phyloP scores from a whole-genome alignment of 2,888 invertebrate species.

The Rhabditophanes sp. region DNA sequence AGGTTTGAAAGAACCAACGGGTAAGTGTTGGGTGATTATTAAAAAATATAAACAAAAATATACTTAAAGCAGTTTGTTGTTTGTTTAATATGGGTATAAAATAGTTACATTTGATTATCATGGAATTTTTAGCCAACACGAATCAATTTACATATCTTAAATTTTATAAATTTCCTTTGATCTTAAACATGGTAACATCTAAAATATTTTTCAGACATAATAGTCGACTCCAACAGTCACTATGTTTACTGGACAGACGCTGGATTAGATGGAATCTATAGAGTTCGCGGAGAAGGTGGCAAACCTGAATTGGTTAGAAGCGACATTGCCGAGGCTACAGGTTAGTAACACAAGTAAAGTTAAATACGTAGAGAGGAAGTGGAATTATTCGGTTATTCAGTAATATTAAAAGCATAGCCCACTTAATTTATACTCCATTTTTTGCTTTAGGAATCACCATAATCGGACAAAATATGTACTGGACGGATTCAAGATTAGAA shows the following conservation, averaged over 20 bases:
- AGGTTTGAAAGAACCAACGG: conserved; percentile 33
- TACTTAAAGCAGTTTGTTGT: too few species aligned
- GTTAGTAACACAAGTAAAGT: neutral
- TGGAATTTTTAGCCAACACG: too few species aligned
- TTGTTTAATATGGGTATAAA: too few species aligned
- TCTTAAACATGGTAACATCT: conserved; percentile 27
- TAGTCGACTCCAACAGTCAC: conserved; percentile 77
- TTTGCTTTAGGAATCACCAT: conserved; percentile 34
- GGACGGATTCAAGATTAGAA: conserved; percentile 38
- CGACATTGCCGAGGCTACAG: conserved; percentile 40
- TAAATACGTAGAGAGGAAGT: neutral
- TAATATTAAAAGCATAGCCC: neutral
- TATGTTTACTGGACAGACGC: conserved; percentile 97
- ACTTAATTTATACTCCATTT: neutral
- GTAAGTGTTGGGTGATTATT: too few species aligned
- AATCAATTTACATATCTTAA: too few species aligned
- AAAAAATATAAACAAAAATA: too few species aligned
- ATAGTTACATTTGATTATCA: too few species aligned
- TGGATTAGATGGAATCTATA: conserved; percentile 74
- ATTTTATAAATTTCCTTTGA: too few species aligned
- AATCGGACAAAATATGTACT: conserved; percentile 34
- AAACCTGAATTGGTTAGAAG: conserved; percentile 26
- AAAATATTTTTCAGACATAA: conserved; percentile 51
- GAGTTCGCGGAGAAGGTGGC: conserved; percentile 21
- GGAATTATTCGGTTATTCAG: neutral